Percentiles rank a stretch among this genome's conserved stretches.
phyloP scores from a whole-genome alignment of 2,888 invertebrate genomes.

The Notodonta dromedarius region DNA sequence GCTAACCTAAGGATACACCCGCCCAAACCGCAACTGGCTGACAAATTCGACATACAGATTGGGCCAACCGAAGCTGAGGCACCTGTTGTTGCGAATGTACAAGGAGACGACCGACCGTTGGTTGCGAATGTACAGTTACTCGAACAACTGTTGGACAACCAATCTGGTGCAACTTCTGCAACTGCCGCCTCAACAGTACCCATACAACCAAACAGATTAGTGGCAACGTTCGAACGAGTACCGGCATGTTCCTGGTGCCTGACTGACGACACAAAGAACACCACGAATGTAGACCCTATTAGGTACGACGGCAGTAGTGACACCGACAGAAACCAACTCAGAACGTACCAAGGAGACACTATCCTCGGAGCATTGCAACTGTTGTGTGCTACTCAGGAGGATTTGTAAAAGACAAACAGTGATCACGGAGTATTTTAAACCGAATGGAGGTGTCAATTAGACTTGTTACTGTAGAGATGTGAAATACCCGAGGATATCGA shows the following conservation, averaged over 20 bases:
- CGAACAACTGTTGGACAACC: neutral
- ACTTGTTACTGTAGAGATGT: constrained; percentile 55
- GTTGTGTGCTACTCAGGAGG: constrained; percentile 59
- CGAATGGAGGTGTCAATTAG: constrained; percentile 21
- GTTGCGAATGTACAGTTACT: no score
- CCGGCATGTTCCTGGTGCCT: constrained; percentile 57
- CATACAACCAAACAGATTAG: neutral
- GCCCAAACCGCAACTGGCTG: constrained; percentile 4
- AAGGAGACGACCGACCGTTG: no score
- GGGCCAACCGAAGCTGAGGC: constrained; percentile 6
- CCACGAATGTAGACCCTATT: constrained; percentile 38
- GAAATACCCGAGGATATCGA: constrained; percentile 57
- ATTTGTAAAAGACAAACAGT: constrained; percentile 56
- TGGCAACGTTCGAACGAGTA: constrained; percentile 48
- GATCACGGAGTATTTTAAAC: constrained; percentile 66
- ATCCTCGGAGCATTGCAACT: constrained; percentile 56
- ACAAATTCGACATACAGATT: constrained; percentile 33
- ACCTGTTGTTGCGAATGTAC: neutral
- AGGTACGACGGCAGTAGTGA: constrained; percentile 28
- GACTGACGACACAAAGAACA: constrained; percentile 35
- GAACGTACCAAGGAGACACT: neutral
- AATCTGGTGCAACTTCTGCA: neutral
- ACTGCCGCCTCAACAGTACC: neutral
- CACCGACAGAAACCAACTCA: neutral
- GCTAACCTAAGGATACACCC: constrained; percentile 22